Conservation (phyloP, 2,888 invertebrate species). For the Tholera decimalis region DNA sequence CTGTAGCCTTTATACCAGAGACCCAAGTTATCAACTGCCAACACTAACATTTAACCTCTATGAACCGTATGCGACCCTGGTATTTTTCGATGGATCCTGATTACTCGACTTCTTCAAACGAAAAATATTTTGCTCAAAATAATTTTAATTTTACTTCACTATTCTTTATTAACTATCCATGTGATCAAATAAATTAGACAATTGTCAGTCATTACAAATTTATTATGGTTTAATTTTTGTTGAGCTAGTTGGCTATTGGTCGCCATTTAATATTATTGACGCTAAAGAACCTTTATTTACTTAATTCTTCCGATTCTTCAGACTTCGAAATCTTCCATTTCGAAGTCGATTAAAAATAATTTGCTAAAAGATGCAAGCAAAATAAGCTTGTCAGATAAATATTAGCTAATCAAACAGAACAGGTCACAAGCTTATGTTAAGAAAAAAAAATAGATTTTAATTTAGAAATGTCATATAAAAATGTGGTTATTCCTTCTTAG, state of each 20-base stretch:
- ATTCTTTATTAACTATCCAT: neutral
- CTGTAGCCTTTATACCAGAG: neutral
- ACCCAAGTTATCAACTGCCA: slow-evolving; percentile 13
- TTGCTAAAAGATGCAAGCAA: no score
- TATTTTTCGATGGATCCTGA: neutral
- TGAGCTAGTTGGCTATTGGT: no score
- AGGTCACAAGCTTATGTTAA: neutral
- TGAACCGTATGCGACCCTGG: slow-evolving; percentile 14
- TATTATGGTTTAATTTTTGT: no score
- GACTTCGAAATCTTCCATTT: no score
- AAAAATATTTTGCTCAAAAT: no score
- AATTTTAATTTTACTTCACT: neutral
- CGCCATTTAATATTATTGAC: no score
- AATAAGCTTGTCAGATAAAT: neutral
- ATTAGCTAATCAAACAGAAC: neutral
- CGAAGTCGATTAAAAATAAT: no score
- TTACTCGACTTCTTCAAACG: neutral
- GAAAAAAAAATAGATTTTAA: neutral
- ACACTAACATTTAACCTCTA: neutral
- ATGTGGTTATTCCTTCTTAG: neutral
- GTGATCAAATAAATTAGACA: neutral
- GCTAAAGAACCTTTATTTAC: neutral
- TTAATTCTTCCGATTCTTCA: neutral
- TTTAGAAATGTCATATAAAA: neutral
- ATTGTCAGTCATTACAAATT: neutral